Base-by-base conservation (phyloP, 2,888 invertebrate species). In the Diachrysia chrysitis region DNA sequence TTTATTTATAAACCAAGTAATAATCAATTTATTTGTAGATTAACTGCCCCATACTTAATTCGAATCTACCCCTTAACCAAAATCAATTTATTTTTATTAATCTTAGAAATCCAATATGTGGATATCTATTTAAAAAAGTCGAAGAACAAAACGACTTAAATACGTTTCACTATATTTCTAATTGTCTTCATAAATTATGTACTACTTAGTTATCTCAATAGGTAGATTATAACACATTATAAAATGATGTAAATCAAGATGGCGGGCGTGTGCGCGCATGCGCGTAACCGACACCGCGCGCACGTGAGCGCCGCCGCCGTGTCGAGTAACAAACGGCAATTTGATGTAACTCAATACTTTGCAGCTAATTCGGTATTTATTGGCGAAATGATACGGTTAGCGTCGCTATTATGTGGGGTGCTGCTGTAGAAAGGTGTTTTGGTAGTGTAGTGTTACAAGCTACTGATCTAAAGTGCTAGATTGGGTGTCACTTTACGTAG, bases 241-340 rank as follows among this genome's bases (percentile, higher is more conserved):
- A 79, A 73, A 79, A 74, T 71, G 64, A 62, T 37, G 75, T 65
- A 59, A 72, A 68, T 64, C 84, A 84, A 84, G 78, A 84, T 83
- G 85, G 84, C 86, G 82, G 83, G 54, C 53, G 72, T 66, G 63
- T 60, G 71, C 67, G 74, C 79, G 71, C 75, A 72, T 73, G 74
- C 76, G 79, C 75, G 81, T 59, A 76, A 76, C 72, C 46, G 67
- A 67, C 79, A 66, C 69, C 70, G 61, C 69, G 60, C 60, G 64
- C 73, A 72, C 73, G 76, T 73, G 74, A 70, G 67, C 72, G 64
- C 68, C 66, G 63, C 75, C 72, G 64, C 68, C 66, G 63, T 74
- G 68, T 83, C 71, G 74, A 63, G 79, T 85, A 79, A 76, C 86
- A 73, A 65, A 72, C 76, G 73, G 79, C 77, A 80, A 83, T 80